These are phyloP conservation scores for Blastobasis lacticolella DNA, from an alignment of 2,888 invertebrate genomes.

Conservation along the genomic window DNA sequence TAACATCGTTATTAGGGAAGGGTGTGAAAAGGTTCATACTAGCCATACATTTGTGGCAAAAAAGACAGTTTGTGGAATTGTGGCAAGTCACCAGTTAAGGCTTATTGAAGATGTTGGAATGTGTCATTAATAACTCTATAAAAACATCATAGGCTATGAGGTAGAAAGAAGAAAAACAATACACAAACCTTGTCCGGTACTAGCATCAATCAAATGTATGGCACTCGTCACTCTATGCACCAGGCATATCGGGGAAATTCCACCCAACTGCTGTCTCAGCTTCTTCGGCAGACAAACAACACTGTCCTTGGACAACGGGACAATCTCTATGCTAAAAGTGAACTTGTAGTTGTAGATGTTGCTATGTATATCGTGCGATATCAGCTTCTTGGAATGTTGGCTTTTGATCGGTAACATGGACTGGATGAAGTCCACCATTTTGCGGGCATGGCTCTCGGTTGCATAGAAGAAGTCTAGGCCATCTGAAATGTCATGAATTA, in stretches of 20 bases:
- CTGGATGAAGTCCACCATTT: constrained; percentile 94
- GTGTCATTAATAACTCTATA: background rate
- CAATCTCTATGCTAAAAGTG: constrained; percentile 94
- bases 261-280: constrained; percentile 88
- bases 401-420: constrained; percentile 91
- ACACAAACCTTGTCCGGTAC: constrained; percentile 83
- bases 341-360: constrained; percentile 98
- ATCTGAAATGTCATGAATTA: constrained; percentile 67
- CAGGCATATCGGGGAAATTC: constrained; percentile 90
- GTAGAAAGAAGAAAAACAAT: background rate
- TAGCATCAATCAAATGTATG: constrained; percentile 95
- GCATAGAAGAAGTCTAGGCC: constrained; percentile 97
- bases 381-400: constrained; percentile 93
- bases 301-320: constrained; percentile 95
- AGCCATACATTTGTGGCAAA: no score
- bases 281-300: constrained; percentile 92
- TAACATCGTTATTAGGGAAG: no score
- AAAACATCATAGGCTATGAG: constrained; percentile 18
- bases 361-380: constrained; percentile 97
- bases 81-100: no score
- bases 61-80: no score
- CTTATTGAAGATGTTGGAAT: no score
- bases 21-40: no score
- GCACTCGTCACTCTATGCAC: constrained; percentile 91
- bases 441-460: constrained; percentile 91